Conservation (phyloP, 2,888 invertebrate genomes). For the Exocentrus adspersus region DNA sequence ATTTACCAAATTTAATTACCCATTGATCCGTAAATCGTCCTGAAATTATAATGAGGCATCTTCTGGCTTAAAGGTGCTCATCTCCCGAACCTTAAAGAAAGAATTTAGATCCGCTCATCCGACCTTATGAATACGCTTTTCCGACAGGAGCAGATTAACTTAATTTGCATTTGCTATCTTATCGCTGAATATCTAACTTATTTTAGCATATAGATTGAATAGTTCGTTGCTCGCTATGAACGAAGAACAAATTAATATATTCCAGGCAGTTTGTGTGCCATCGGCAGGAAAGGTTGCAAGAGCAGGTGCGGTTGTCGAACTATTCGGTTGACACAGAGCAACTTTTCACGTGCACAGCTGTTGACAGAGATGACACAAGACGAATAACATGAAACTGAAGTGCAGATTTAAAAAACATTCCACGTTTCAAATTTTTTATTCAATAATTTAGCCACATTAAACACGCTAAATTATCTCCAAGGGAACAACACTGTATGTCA, state of each 20-base stretch:
- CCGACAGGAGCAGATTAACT: conserved; percentile 27
- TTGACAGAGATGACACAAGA: too few relatives aligned
- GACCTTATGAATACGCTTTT: conserved; percentile 7
- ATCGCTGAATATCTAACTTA: conserved; percentile 38
- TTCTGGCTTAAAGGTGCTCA: neutral
- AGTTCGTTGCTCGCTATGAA: conserved; percentile 35
- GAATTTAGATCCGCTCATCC: conserved; percentile 11
- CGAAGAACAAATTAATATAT: conserved; percentile 34
- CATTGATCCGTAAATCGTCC: neutral
- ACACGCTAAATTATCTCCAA: too few relatives aligned
- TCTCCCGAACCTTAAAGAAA: neutral
- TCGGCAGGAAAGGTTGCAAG: conserved; percentile 19
- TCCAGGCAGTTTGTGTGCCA: conserved; percentile 11
- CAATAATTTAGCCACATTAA: too few relatives aligned
- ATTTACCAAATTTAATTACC: neutral
- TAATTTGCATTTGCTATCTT: conserved; percentile 37
- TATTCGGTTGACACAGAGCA: conserved; percentile 22
- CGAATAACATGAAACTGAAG: too few relatives aligned
- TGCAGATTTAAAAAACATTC: too few relatives aligned
- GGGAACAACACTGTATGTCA: conserved; percentile 29
- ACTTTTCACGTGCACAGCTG: conserved; percentile 20
- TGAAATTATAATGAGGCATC: neutral
- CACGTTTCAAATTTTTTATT: too few relatives aligned
- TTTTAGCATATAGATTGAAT: conserved; percentile 43
- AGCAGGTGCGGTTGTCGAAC: conserved; percentile 31